Base-by-base conservation (phyloP, 2,888 invertebrate species). In the Chrysolina americana region DNA sequence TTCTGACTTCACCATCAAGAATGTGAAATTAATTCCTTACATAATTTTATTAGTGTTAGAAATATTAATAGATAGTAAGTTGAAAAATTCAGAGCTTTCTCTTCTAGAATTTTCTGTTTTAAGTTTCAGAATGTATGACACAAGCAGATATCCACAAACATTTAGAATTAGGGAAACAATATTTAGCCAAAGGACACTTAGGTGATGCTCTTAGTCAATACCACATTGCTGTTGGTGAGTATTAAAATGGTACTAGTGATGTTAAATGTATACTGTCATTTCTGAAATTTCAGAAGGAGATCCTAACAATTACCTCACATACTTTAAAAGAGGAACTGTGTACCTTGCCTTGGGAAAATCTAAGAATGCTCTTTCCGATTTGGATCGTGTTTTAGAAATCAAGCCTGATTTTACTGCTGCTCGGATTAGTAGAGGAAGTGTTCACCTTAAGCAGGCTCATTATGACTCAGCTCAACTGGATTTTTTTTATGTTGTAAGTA, bases 171-270 rank as follows among this genome's bases (percentile, higher is more conserved):
- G 99, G 99, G 0, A 95, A 94, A 86, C 94, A 96, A 86, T 94
- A 98, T 88, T 90, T 99, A 83, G 95, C 96, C 53, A 93, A 94
- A 80, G 98, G 98, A 44, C 98, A 99, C 87, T 92, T 98, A 78
- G 94, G 96, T 64, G 99, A 99, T 90, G 99, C 99, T 11, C 89
- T 99, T 66, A 95, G 96, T 75, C 98, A 99, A 87, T 99, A 98
- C 89, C 98, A 99, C 90, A 96, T 97, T 76, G 99, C 99, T 82
- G 96, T 99, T 83, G 98, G 96, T 96, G 87, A 91, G 93, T 50
- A 66, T 23, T 28, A 0, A 19, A 23, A 23, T 65, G 3, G 50
- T 59, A 28, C 9, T 9, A 59, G 28, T n/a, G 36, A 23, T 9
- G 0, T 28, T 36, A 6, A 36, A 17, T 50, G 19, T 8, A 8